phyloP scores from a whole-genome alignment of 2,888 invertebrate genomes.

The Pristionchus fissidentatus region DNA sequence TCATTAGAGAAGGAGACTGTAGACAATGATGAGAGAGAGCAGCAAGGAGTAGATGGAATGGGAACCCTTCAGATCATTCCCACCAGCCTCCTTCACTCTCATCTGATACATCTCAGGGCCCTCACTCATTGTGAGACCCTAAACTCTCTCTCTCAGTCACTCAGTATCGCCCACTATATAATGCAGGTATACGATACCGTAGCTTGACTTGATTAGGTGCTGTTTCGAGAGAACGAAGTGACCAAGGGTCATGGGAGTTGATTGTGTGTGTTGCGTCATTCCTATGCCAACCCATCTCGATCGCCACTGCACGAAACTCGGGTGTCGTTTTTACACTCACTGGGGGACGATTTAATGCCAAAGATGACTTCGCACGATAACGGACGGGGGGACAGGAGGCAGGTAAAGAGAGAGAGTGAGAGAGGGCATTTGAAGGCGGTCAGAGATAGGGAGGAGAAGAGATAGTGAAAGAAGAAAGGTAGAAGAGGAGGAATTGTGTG shows the following conservation, averaged over 20 bases:
- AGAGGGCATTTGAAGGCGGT: not conserved
- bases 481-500: not conserved
- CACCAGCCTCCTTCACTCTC: conserved; percentile 20
- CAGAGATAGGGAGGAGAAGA: not conserved
- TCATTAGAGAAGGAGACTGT: too few species aligned
- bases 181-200: not conserved
- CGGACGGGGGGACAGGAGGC: too few species aligned
- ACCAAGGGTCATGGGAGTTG: too few species aligned
- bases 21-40: too few species aligned
- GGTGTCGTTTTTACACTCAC: not conserved
- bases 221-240: too few species aligned
- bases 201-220: not conserved
- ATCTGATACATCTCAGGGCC: too few species aligned
- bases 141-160: not conserved
- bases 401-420: not conserved
- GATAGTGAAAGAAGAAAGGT: not conserved
- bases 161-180: conserved; percentile 31
- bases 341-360: too few species aligned
- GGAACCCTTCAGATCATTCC: not conserved
- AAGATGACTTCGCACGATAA: not conserved
- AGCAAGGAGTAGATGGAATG: too few species aligned
- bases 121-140: not conserved
- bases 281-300: too few species aligned
- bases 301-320: too few species aligned
- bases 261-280: too few species aligned